Base-by-base conservation (phyloP, 1,140 invertebrate genomes). In the Lethrus apterus region DNA sequence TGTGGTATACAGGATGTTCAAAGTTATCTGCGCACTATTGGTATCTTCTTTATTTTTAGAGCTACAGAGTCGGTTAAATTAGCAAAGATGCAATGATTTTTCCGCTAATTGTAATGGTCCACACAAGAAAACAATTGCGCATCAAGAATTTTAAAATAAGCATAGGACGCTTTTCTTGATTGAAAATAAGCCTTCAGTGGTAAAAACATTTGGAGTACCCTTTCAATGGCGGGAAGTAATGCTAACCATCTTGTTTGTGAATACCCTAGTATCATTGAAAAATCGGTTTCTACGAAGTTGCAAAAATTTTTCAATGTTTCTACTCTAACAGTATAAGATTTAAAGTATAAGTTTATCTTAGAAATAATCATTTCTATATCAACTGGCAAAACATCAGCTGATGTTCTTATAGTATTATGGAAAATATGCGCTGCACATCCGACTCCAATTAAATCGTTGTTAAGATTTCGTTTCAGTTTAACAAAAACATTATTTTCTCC, bases 171-270 rank as follows among this genome's bases (percentile, higher is more conserved):
- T n/a, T 52, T 46, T 13, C 24, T 43, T 2, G 44, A 42, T 19
- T 50, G 20, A 48, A 54, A 59, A 48, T 55, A 52, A 11, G 48
- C 44, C 44, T 57, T 46, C 19, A 57, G 29, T n/a, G 52, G 4
- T 47, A 19, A 3, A 44, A 44, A 52, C 29, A 59, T 17, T 24
- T 55, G 38, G n/a, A 44, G 24, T n/a, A n/a, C n/a, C n/a, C n/a
- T n/a, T n/a, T n/a, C n/a, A n/a, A n/a, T n/a, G n/a, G n/a, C n/a
- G n/a, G 54, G 56, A 21, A 56, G 21, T 7, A 59, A 35, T 24
- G 46, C 36, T 4, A 63, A 33, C 54, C 54, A 62, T 18, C 61
- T 30, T 14, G 51, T 62, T 35, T 55, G 55, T 15, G 23, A 40
- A 32, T 54, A 46, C 2, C 33, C 32, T 18, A 59, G 30, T 11